Base-by-base conservation (phyloP, 2,888 invertebrate species). In the Mythimna impura region DNA sequence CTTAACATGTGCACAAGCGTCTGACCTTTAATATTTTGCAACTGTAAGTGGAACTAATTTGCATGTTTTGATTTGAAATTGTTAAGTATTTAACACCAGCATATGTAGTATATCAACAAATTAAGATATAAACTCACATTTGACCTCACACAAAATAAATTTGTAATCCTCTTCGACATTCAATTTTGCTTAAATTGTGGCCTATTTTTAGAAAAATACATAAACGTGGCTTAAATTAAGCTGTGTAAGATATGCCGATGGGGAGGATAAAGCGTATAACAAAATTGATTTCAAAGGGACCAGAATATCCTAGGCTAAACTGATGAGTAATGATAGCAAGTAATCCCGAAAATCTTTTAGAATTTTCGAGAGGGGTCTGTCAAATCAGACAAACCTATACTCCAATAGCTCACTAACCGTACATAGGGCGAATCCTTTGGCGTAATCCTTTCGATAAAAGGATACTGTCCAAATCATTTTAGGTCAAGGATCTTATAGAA, bases 381-480 rank as follows among this genome's bases (percentile, higher is more conserved):
- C 80, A 76, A 85, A 82, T 85, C 82, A 82, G 82, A 75, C 74
- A 64, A 68, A 78, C 70, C 82, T 78, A 78, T 85, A 85, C 85
- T 83, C 74, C 80, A 71, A 54, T 66, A 63, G 68, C 73, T 77
- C 76, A 73, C 71, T 80, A 72, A 80, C 80, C 80, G 80, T 73
- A 71, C 67, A 79, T 76, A 68, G 61, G 25, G 43, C 70, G 84
- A 80, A 84, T 78, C 76, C 82, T 71, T 82, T 69, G 61, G 17
- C 65, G 47, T 85, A 85, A 85, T 83, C 84, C 80, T 66, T 78
- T 80, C 85, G 78, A 85, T 83, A 85, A 80, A 85, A 82, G 82
- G 85, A 83, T 76, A 82, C 82, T 73, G 68, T 67, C 74, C 69
- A 73, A 83, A 76, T 85, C 72, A 85, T 85, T 83, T 76, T 74